Evolutionary conservation across 1,140 invertebrate genomes (phyloP).

Genomic region (Sipha flava): DNA sequence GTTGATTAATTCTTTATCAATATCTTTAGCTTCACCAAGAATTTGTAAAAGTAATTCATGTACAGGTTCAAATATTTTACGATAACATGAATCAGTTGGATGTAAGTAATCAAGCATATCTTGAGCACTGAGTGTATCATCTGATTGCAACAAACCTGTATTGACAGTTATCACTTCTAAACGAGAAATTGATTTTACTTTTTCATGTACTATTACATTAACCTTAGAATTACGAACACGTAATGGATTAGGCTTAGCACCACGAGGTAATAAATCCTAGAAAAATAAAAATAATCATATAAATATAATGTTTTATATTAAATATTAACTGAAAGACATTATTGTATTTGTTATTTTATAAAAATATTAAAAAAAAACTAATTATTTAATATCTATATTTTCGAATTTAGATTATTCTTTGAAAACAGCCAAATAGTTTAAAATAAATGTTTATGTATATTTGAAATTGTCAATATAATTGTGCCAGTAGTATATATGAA

Average conservation of each 20-base stretch:
- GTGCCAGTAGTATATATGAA: too few relatives aligned
- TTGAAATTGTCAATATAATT: too few relatives aligned
- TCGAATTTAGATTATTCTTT: too few relatives aligned
- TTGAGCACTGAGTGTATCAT: slow-evolving; percentile 71
- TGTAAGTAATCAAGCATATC: slow-evolving; percentile 87
- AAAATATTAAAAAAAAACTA: too few relatives aligned
- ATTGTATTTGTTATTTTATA: not conserved
- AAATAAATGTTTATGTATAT: too few relatives aligned
- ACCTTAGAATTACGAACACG: slow-evolving; percentile 65
- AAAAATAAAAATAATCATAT: slow-evolving; percentile 40
- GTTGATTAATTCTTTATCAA: slow-evolving; percentile 59
- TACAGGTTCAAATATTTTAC: slow-evolving; percentile 72
- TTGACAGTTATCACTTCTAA: slow-evolving; percentile 65
- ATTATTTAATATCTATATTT: too few relatives aligned
- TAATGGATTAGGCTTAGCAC: slow-evolving; percentile 68
- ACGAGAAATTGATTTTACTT: slow-evolving; percentile 51
- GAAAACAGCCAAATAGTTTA: too few relatives aligned
- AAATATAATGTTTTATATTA: not conserved
- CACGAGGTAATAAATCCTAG: slow-evolving; percentile 73
- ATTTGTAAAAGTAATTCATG: slow-evolving; percentile 67
- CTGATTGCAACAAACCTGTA: slow-evolving; percentile 63
- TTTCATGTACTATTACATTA: slow-evolving; percentile 60
- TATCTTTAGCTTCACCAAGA: slow-evolving; percentile 58
- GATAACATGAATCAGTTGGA: slow-evolving; percentile 70
- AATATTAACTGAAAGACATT: not conserved